phyloP scores from a whole-genome alignment of 1,140 invertebrate species.

The Cherax quadricarinatus region DNA sequence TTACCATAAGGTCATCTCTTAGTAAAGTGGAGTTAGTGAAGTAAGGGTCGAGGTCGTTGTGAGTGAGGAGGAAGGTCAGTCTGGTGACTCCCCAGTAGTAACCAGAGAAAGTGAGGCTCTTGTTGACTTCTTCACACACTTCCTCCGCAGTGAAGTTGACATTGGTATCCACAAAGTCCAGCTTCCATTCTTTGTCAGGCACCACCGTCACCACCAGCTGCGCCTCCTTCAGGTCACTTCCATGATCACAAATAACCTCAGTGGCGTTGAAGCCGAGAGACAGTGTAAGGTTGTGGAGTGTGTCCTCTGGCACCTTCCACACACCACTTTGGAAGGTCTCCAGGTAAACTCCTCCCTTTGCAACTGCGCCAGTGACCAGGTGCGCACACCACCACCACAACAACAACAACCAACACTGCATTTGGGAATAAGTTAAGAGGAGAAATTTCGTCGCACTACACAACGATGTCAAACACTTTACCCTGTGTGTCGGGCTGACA shows the following conservation, averaged over 20 bases:
- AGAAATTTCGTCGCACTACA: no score
- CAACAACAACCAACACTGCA: no score
- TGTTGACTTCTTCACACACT: conserved; percentile 37
- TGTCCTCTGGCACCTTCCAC: conserved; percentile 60
- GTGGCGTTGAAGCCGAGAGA: conserved; percentile 26
- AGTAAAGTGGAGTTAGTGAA: background rate
- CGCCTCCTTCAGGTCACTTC: background rate
- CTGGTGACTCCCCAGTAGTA: conserved; percentile 50
- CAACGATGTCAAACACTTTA: no score
- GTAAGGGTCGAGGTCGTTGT: conserved; percentile 16
- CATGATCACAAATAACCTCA: background rate
- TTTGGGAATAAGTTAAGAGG: no score
- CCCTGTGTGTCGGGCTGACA: no score
- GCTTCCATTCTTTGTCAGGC: conserved; percentile 38
- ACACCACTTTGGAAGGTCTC: conserved; percentile 8
- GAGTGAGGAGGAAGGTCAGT: conserved; percentile 33
- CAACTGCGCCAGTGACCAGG: no score
- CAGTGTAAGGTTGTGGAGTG: conserved; percentile 3
- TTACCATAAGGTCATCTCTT: conserved; percentile 9
- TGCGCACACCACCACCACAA: no score
- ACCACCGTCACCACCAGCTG: conserved; percentile 35
- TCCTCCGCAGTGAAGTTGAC: conserved; percentile 44
- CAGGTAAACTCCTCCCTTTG: background rate
- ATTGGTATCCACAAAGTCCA: conserved; percentile 24
- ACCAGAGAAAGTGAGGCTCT: conserved; percentile 43